Base-by-base conservation (phyloP, 2,797 vertebrate species). In the Malacoctenus gilli region DNA sequence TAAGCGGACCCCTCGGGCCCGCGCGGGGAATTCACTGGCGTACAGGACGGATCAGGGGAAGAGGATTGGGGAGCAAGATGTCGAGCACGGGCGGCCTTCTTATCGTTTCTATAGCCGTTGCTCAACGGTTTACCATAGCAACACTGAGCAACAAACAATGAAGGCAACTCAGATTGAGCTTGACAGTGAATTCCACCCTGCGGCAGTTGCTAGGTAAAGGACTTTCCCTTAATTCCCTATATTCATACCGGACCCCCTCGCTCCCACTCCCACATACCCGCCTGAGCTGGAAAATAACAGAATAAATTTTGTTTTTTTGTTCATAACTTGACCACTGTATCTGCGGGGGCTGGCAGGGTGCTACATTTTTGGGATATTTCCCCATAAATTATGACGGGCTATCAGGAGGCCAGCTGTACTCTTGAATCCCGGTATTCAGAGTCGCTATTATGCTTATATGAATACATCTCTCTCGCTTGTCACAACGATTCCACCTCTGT, bases 381-480 rank as follows among this genome's bases (percentile, higher is more conserved):
- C 69, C 62, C 82, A 86, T 85, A 86, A 88, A 83, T 85, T 84
- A 80, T 87, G 85, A 89, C 16, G 53, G 79, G 31, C 69, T 82
- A 86, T 84, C 74, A 78, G 82, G 57, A 51, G 79, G 79, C 82
- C 83, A 87, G 84, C 84, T 87, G 86, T 85, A 85, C 75, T 62
- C 16, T 61, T 70, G 47, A 52, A 80, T 80, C 38, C 60, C 60
- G 61, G 68, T 57, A 75, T 89, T 89, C 78, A 84, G 38, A 42
- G 42, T 53, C 66, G 75, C 86, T 79, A 83, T 89, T 90, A 86
- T 88, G 54, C 60, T 72, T 52, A 66, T 89, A 82, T 89, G 88
- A 89, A 90, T 89, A 83, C 87, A 86, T 87, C 75, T 89, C 78
- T 77, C n/a, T 36, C 75, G 85, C 80, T 14, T 89, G 89, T 89